Percentiles rank a stretch among this genome's conserved stretches.
Conservation (phyloP, 2,797 vertebrate genomes). For the Anolis apletophallus region DNA sequence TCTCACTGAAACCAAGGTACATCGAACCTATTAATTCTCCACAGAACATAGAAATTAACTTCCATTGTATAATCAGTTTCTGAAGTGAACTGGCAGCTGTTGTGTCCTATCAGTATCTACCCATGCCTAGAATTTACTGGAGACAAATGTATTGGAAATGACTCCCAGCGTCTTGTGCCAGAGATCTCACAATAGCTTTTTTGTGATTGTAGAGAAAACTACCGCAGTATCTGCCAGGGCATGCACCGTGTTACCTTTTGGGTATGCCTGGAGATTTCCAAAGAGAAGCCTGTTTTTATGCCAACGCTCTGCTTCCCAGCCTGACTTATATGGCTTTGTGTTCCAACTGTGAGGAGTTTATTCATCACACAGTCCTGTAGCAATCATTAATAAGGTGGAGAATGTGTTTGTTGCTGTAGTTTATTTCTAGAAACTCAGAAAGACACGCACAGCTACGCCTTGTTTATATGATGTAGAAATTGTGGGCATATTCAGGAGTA, state of each 20-base stretch:
- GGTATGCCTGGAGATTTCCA: slow-evolving; percentile 29
- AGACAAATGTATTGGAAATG: background rate
- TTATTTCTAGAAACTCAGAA: slow-evolving; percentile 22
- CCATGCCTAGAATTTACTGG: background rate
- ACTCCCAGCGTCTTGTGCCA: slow-evolving; percentile 9
- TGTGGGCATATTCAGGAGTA: background rate
- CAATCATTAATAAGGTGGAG: slow-evolving; percentile 36
- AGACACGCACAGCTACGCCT: no score
- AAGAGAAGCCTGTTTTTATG: slow-evolving; percentile 56
- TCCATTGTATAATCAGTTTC: no score
- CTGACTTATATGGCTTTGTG: slow-evolving; percentile 32
- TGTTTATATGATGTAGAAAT: background rate
- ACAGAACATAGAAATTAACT: no score
- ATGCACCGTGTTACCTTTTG: slow-evolving; percentile 31
- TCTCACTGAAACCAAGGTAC: no score
- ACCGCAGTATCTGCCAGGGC: slow-evolving; percentile 37
- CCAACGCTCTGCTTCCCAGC: slow-evolving; percentile 49
- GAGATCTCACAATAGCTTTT: slow-evolving; percentile 54
- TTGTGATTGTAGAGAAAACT: slow-evolving; percentile 43
- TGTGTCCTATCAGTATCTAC: no score
- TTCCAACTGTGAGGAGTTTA: slow-evolving; percentile 36
- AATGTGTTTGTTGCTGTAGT: slow-evolving; percentile 36
- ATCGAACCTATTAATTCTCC: no score
- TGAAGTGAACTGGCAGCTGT: no score
- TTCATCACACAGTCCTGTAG: background rate